Evolutionary conservation across 1,140 invertebrate species (phyloP).

Genomic region (Brachionus angularis): DNA sequence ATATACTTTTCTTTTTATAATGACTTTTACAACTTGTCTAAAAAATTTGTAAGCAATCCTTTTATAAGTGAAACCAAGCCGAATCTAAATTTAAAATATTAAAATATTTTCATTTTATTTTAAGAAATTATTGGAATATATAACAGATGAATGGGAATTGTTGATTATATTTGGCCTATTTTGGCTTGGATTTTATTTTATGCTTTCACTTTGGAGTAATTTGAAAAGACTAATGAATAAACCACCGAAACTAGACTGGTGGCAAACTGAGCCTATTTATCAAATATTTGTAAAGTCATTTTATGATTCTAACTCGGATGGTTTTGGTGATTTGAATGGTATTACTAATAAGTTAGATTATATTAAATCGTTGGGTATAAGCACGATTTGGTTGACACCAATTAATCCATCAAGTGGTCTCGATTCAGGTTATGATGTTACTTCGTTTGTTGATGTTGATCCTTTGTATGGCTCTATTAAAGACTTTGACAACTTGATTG

Average conservation of each 20-base stretch:
- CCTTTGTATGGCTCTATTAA: conserved; percentile 68
- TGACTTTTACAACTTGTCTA: conserved; percentile 31
- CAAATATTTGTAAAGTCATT: conserved; percentile 22
- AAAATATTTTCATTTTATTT: background rate
- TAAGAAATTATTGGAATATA: background rate
- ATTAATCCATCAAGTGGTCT: conserved; percentile 67
- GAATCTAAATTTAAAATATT: background rate
- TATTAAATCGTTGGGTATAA: conserved; percentile 64
- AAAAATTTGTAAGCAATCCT: conserved; percentile 6
- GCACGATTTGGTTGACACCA: conserved; percentile 69
- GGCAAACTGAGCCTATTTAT: conserved; percentile 26
- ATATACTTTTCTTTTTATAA: conserved; percentile 24
- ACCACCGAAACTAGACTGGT: conserved; percentile 39
- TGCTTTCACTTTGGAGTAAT: background rate
- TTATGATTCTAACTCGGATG: conserved; percentile 10
- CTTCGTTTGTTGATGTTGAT: conserved; percentile 70
- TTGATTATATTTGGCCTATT: conserved; percentile 5
- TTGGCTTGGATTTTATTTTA: conserved; percentile 38
- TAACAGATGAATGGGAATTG: conserved; percentile 35
- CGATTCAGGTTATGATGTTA: conserved; percentile 68
- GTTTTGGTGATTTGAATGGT: conserved; percentile 22
- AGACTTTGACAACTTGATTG: conserved; percentile 66
- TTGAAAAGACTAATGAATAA: background rate
- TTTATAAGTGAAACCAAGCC: background rate
- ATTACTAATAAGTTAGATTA: conserved; percentile 61